Conservation (phyloP, 1,140 invertebrate species). For the Argopecten irradians region DNA sequence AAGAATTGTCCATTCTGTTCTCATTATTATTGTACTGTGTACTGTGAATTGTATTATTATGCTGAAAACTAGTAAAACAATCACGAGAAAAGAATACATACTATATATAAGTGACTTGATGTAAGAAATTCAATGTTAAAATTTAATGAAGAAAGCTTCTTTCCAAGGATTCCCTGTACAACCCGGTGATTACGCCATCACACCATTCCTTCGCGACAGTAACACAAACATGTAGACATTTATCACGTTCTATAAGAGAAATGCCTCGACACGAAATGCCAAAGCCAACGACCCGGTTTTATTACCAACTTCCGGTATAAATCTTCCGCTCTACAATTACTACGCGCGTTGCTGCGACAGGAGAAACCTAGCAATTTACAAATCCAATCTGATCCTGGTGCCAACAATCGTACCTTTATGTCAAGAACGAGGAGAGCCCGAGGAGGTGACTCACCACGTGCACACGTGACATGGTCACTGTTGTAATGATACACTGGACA, state of each 20-base stretch:
- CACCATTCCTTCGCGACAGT: neutral
- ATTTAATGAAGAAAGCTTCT: too few relatives aligned
- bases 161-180: neutral
- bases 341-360: neutral
- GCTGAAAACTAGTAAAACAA: too few relatives aligned
- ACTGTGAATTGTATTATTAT: too few relatives aligned
- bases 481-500: slow-evolving; percentile 16
- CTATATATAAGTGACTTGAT: too few relatives aligned
- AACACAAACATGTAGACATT: neutral
- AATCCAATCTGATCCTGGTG: neutral
- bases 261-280: neutral
- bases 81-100: too few relatives aligned
- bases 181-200: neutral
- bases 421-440: neutral
- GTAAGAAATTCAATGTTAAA: too few relatives aligned
- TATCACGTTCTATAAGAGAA: neutral
- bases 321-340: neutral
- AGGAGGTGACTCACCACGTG: neutral
- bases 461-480: neutral
- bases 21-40: too few relatives aligned
- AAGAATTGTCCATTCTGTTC: too few relatives aligned
- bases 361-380: neutral
- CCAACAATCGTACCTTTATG: neutral
- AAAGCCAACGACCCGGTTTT: neutral
- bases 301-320: slow-evolving; percentile 9